These are phyloP conservation scores for Mastigias papua DNA, from an alignment of 30 jellyfish, hydroid and myxozoan genomes.

Conservation along the genomic window DNA sequence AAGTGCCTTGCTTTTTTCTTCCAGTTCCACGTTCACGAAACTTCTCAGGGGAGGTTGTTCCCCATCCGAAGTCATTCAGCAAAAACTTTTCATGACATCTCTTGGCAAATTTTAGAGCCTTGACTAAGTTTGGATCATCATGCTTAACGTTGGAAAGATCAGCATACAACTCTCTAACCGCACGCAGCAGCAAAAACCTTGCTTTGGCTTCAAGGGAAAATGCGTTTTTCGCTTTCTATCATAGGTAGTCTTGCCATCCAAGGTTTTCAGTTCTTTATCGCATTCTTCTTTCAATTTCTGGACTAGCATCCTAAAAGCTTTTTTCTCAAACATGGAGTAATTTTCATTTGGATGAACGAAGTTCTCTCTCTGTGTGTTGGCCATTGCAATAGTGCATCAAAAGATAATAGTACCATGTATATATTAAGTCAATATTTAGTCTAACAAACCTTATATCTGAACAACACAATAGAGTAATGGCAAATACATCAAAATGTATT, in stretches of 20 bases:
- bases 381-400: not conserved
- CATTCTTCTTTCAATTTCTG: not conserved
- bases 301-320: slow-evolving; percentile 62
- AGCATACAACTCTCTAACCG: slow-evolving; percentile 19
- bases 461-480: no score
- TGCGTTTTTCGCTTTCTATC: slow-evolving; percentile 49
- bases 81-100: slow-evolving; percentile 65
- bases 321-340: slow-evolving; percentile 44
- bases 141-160: slow-evolving; percentile 51
- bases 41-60: slow-evolving; percentile 2
- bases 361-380: slow-evolving; percentile 1
- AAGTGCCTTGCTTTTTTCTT: slow-evolving; percentile 53
- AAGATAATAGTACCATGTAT: no score
- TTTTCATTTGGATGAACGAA: slow-evolving; percentile 21
- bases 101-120: slow-evolving; percentile 66
- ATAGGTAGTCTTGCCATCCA: slow-evolving; percentile 26
- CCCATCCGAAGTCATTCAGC: slow-evolving; percentile 47
- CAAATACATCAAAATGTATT: no score
- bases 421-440: not conserved
- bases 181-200: slow-evolving; percentile 53
- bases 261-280: slow-evolving; percentile 21
- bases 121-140: slow-evolving; percentile 24
- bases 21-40: slow-evolving; percentile 74
- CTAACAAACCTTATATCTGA: no score
- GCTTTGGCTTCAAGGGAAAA: slow-evolving; percentile 48